Evolutionary conservation across 2,888 invertebrate genomes (phyloP).

Genomic region (Disparrhopalites patrizii): DNA sequence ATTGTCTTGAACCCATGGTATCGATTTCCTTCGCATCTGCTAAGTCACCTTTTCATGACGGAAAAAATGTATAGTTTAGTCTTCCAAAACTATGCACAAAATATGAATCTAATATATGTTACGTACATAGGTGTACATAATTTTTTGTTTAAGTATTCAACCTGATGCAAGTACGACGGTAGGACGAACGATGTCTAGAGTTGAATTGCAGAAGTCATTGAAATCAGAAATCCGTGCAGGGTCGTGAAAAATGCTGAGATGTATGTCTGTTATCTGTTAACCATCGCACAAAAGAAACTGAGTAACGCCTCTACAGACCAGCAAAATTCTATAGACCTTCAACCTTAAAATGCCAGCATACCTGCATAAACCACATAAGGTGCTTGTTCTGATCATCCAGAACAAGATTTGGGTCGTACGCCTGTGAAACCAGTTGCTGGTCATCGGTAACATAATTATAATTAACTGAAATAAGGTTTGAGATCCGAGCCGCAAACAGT

Average conservation of each 20-base stretch:
- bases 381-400: conserved; percentile 12
- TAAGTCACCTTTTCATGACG: conserved; percentile 61
- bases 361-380: conserved; percentile 27
- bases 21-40: conserved; percentile 81
- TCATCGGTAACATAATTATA: conserved; percentile 16
- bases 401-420: conserved; percentile 7
- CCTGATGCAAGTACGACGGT: conserved; percentile 76
- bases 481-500: conserved; percentile 14
- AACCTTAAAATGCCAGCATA: too few relatives aligned
- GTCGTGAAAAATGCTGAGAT: conserved; percentile 79
- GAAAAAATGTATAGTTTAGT: conserved; percentile 20
- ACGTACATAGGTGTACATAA: not conserved
- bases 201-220: conserved; percentile 71
- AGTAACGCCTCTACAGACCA: too few relatives aligned
- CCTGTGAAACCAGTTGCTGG: not conserved
- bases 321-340: not conserved
- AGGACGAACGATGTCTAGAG: conserved; percentile 69
- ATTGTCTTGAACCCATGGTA: conserved; percentile 75
- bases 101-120: not conserved
- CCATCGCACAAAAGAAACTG: not conserved
- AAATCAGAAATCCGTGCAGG: conserved; percentile 69
- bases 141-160: too few relatives aligned
- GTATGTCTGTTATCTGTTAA: conserved; percentile 79
- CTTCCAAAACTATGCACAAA: not conserved
- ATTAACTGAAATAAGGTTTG: conserved; percentile 18